A percentile compares a stretch with the other conserved stretches of the same genome.
These are phyloP conservation scores for Lordiphosa stackelbergi DNA, from an alignment of 1,140 invertebrate genomes.

Conservation along the genomic window DNA sequence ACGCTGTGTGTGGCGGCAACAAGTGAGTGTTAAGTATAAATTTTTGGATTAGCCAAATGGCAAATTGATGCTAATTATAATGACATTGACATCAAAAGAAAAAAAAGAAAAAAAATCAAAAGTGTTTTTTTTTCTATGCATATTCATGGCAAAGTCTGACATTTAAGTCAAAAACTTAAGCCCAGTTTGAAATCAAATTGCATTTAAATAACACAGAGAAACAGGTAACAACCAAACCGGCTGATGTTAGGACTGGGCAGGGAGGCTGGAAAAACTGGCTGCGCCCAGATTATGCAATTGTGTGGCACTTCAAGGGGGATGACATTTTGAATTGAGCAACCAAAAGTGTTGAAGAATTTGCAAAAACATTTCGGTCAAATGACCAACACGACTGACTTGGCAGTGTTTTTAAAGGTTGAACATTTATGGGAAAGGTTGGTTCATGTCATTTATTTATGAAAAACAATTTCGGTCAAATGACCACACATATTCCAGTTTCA, in stretches of 20 bases:
- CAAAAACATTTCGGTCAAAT: too few species aligned
- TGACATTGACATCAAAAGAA: conserved; percentile 57
- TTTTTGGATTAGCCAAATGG: conserved; percentile 12
- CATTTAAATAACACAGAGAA: neutral
- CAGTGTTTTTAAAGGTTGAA: too few species aligned
- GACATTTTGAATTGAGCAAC: conserved; percentile 3
- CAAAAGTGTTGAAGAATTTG: too few species aligned
- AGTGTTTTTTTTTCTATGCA: neutral
- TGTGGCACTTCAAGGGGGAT: neutral
- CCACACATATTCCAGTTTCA: too few species aligned
- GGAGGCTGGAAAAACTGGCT: conserved; percentile 11
- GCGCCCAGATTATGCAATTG: conserved; percentile 26
- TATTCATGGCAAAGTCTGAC: conserved; percentile 14
- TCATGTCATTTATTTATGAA: too few species aligned
- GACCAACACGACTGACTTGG: too few species aligned
- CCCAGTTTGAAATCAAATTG: conserved; percentile 12
- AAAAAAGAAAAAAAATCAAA: conserved; percentile 18
- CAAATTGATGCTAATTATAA: conserved; percentile 56
- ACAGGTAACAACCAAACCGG: conserved; percentile 15
- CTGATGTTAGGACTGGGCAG: conserved; percentile 19
- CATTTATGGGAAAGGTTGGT: too few species aligned
- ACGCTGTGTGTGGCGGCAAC: conserved; percentile 61
- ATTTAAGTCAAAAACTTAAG: conserved; percentile 14
- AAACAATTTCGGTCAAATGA: too few species aligned
- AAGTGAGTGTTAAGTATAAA: conserved; percentile 61